Base-by-base conservation (phyloP, 2,888 invertebrate species). In the Rhagium mordax region DNA sequence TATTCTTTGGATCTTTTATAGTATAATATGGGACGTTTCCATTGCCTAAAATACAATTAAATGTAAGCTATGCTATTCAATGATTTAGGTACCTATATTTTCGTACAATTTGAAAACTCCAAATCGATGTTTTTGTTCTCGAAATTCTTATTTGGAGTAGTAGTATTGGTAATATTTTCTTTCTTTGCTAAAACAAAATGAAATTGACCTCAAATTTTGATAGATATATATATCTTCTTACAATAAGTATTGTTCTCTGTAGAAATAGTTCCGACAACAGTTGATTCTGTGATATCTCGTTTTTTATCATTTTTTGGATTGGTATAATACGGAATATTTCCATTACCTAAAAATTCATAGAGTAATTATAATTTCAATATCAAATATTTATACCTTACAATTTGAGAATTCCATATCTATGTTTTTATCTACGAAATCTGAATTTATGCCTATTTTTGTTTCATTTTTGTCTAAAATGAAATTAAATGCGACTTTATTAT, bases 51-150 rank as follows among this genome's bases (percentile, higher is more conserved):
- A 65, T 29, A 59, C 15, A 27, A 15, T 2, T n/a, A 7, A 29
- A 15, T 2, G 15, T 1, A 59, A 10, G 16, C 6, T 13, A 29
- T 8, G n/a, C 2, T 33, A 24, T 27, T 8, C 16, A 29, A 8
- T 15, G 7, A 53, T 59, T 20, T 24, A 8, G 10, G 2, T 20
- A n/a, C 7, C 1, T 27, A 29, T 18, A 48, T 53, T n/a, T 47
- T 51, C 64, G 47, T 71, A 72, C 68, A 71, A 29, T 71, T 67
- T 18, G 72, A 68, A 53, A 70, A 51, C 55, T 74, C 74, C 66
- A 74, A 61, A 49, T 74, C 57, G 27, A 61, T 16, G 29, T 69
- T 68, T 57, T 13, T 59, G 24, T 68, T 57, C 20, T 57, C 59
- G 55, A 72, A 48, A 53, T 27, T 49, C 10, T 41, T 3, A 10